A percentile compares a stretch with the other conserved stretches of the same genome.
Evolutionary conservation across 2,113 vertebrate genomes (phyloP).

Genomic region (Grammomys dolichurus): DNA sequence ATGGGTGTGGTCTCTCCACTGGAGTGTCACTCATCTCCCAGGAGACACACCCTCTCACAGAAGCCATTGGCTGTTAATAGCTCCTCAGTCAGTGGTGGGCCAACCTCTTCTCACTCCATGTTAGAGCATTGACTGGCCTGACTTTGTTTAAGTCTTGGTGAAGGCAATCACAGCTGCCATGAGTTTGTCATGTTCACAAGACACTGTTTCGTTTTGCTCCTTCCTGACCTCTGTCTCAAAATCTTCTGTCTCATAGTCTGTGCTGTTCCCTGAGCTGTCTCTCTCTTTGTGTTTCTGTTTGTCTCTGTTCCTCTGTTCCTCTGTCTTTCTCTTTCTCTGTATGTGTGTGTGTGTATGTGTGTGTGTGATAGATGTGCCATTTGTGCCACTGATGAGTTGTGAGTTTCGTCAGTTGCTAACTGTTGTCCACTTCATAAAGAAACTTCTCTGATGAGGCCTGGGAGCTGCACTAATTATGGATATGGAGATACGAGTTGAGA

Average conservation of each 20-base stretch:
- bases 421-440: not conserved
- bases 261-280: not conserved
- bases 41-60: not conserved
- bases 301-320: not conserved
- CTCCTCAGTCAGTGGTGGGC: not conserved
- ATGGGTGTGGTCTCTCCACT: not conserved
- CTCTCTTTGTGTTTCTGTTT: not conserved
- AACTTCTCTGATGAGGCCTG: not conserved
- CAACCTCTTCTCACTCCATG: not conserved
- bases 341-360: not conserved
- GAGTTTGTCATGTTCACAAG: not conserved
- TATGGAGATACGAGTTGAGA: not conserved
- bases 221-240: not conserved
- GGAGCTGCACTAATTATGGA: not conserved
- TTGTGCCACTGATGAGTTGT: not conserved
- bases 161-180: not conserved
- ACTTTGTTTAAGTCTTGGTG: not conserved
- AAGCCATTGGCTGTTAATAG: not conserved
- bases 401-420: not conserved
- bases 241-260: not conserved
- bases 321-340: not conserved
- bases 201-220: not conserved
- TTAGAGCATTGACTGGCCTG: not conserved
- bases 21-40: no score
- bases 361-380: not conserved